Evolutionary conservation across 2,113 vertebrate genomes (phyloP).

Genomic region (Plestiodon gilberti): DNA sequence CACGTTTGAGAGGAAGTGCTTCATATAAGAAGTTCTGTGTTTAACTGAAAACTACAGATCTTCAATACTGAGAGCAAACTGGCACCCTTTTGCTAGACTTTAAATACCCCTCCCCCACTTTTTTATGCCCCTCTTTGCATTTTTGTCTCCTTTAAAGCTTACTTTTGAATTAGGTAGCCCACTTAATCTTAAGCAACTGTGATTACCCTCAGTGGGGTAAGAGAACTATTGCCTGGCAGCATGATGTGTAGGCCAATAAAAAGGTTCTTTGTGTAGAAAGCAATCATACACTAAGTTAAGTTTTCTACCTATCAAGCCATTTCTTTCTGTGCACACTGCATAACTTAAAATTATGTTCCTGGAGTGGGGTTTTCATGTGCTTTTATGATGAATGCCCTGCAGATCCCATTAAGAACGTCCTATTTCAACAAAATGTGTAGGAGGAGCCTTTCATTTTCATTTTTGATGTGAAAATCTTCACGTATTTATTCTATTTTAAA

Average conservation of each 20-base stretch:
- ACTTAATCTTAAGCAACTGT: constrained; percentile 55
- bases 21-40: background rate
- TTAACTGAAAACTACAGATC: background rate
- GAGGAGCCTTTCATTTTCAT: background rate
- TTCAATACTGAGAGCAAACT: background rate
- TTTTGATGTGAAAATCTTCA: background rate
- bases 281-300: constrained; percentile 14
- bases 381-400: constrained; percentile 11
- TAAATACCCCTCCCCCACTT: background rate
- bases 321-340: constrained; percentile 12
- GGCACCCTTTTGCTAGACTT: background rate
- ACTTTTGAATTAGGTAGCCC: constrained; percentile 50
- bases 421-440: background rate
- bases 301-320: background rate
- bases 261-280: constrained; percentile 32
- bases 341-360: constrained; percentile 21
- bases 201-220: constrained; percentile 52
- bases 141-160: constrained; percentile 4
- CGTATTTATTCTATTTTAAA: constrained; percentile 9
- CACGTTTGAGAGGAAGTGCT: background rate
- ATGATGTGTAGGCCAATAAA: constrained; percentile 24
- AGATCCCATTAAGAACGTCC: constrained; percentile 1
- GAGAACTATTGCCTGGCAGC: constrained; percentile 38
- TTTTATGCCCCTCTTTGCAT: background rate
- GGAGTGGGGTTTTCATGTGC: constrained; percentile 9